Evolutionary conservation across 2,888 invertebrate species (phyloP).

Genomic region (Eudemis profundana): DNA sequence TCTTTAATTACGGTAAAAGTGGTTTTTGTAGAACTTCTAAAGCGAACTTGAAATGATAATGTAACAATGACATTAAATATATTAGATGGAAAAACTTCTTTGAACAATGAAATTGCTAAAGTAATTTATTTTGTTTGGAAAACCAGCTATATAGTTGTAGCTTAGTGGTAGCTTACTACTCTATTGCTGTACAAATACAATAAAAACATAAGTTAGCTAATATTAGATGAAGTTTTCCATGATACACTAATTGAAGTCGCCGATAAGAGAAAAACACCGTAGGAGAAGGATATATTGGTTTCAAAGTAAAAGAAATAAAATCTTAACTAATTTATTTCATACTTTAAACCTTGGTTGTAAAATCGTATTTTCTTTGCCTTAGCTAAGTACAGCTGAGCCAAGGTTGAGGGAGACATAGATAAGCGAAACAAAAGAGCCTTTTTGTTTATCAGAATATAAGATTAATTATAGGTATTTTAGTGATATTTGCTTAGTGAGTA

Average conservation of each 20-base stretch:
- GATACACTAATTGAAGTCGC: slow-evolving; percentile 14
- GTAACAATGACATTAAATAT: not conserved
- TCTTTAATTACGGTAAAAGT: not conserved
- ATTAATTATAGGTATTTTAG: too few species aligned
- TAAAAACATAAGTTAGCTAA: not conserved
- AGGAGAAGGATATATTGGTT: not conserved
- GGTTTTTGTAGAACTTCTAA: not conserved
- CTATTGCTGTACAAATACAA: slow-evolving; percentile 4
- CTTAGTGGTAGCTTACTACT: not conserved
- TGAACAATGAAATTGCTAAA: too few species aligned
- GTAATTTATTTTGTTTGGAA: too few species aligned
- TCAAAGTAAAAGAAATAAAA: slow-evolving; percentile 3
- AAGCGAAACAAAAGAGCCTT: too few species aligned
- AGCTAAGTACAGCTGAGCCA: too few species aligned
- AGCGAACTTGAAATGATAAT: too few species aligned
- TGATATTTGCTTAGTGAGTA: too few species aligned
- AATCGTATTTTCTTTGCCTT: too few species aligned
- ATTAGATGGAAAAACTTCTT: not conserved
- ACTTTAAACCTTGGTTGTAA: not conserved
- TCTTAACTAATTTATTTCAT: not conserved
- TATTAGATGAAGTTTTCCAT: not conserved
- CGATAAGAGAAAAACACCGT: slow-evolving; percentile 6
- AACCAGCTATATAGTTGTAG: too few species aligned
- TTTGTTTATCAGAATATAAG: too few species aligned
- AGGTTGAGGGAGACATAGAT: too few species aligned